Conservation (phyloP, 53 echinoderm and acorn worm species). For the Actinopyga echinites region DNA sequence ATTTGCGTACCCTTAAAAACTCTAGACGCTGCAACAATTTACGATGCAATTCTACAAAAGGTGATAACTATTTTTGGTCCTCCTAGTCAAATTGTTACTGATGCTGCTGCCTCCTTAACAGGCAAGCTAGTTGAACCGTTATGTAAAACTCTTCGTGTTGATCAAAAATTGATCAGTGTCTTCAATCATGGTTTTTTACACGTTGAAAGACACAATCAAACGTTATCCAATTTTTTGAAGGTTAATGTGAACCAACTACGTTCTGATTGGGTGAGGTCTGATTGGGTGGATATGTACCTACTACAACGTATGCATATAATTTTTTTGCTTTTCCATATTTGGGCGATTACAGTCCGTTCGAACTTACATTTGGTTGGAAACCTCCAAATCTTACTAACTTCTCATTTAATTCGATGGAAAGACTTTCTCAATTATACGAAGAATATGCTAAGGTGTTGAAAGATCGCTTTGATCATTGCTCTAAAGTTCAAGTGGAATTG, state of each 20-base stretch:
- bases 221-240: slow-evolving; percentile 23
- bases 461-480: neutral
- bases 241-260: slow-evolving; percentile 50
- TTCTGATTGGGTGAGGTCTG: slow-evolving; percentile 51
- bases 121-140: slow-evolving; percentile 35
- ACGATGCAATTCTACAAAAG: too few species aligned
- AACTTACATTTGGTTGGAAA: slow-evolving; percentile 21
- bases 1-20: too few species aligned
- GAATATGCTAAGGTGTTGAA: slow-evolving; percentile 15
- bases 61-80: too few species aligned
- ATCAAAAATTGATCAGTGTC: slow-evolving; percentile 53
- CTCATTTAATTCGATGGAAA: slow-evolving; percentile 9
- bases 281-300: slow-evolving; percentile 44
- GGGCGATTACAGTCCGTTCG: slow-evolving; percentile 30
- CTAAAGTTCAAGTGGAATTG: slow-evolving; percentile 1
- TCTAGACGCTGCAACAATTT: slow-evolving; percentile 30
- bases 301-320: slow-evolving; percentile 51
- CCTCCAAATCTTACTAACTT: slow-evolving; percentile 36
- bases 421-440: slow-evolving; percentile 11
- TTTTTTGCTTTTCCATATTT: slow-evolving; percentile 13
- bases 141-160: slow-evolving; percentile 23
- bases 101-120: too few species aligned
- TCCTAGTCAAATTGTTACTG: too few species aligned
- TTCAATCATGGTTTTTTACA: slow-evolving; percentile 57
- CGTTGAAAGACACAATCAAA: slow-evolving; percentile 46